Evolutionary conservation across 1,140 invertebrate species (phyloP).

Genomic region (Frieseomelitta varia): DNA sequence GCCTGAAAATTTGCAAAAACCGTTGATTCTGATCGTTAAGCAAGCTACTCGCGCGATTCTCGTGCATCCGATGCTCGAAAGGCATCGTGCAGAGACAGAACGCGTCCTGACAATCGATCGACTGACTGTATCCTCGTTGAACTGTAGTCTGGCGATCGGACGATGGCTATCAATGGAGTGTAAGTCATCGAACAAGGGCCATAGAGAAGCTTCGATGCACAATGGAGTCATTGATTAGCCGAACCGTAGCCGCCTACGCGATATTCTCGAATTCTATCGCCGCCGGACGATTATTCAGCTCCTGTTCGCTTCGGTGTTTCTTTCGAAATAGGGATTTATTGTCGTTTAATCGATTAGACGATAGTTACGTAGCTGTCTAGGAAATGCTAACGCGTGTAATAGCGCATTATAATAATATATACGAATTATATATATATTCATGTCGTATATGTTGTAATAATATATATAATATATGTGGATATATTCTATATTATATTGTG

Average conservation of each 20-base stretch:
- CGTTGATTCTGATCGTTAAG: not conserved
- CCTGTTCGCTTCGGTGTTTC: too few species aligned
- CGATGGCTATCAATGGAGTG: not conserved
- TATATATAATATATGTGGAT: too few species aligned
- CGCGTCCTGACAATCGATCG: not conserved
- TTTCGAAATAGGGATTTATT: too few species aligned
- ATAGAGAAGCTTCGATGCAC: not conserved
- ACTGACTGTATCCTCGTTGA: not conserved
- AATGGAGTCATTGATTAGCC: not conserved
- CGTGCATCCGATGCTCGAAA: not conserved
- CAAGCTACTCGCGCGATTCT: slow-evolving; percentile 14
- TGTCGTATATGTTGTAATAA: too few species aligned
- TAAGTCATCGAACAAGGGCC: not conserved
- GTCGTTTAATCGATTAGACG: too few species aligned
- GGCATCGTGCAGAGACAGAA: not conserved
- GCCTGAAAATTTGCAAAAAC: too few species aligned
- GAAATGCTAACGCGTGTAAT: too few species aligned
- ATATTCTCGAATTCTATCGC: not conserved
- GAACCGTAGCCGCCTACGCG: not conserved
- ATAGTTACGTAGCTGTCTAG: too few species aligned
- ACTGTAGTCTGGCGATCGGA: not conserved
- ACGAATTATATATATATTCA: too few species aligned
- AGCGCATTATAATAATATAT: too few species aligned
- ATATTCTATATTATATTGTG: too few species aligned
- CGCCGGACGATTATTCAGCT: too few species aligned